A percentile compares a stretch with the other conserved stretches of the same genome.
Evolutionary conservation across 2,113 vertebrate genomes (phyloP).

Genomic region (Tiliqua scincoides): DNA sequence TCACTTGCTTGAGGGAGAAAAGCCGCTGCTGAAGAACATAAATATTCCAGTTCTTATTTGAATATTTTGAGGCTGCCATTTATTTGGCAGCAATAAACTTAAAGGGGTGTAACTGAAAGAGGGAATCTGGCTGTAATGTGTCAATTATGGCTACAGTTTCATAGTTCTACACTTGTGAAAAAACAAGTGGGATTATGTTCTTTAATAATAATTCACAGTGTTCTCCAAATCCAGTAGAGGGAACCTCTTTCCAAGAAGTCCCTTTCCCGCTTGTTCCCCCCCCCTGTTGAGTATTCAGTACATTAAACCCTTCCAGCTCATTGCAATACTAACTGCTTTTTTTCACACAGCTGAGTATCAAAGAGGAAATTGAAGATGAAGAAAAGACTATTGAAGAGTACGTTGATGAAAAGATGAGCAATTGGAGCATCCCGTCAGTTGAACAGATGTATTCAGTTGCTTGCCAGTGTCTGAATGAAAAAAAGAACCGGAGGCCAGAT

Average conservation of each 20-base stretch:
- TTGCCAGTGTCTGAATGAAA: slow-evolving; percentile 86
- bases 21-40: background rate
- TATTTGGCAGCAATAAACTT: background rate
- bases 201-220: background rate
- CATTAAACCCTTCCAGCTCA: background rate
- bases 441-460: slow-evolving; percentile 85
- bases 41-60: background rate
- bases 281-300: background rate
- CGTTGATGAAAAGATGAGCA: slow-evolving; percentile 86
- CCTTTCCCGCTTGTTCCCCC: background rate
- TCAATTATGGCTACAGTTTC: background rate
- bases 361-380: slow-evolving; percentile 93
- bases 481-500: slow-evolving; percentile 86
- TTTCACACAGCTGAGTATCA: slow-evolving; percentile 84
- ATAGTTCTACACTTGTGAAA: background rate
- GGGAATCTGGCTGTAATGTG: background rate
- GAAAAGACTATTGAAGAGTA: slow-evolving; percentile 88
- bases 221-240: background rate
- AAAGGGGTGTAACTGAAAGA: background rate
- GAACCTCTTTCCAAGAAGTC: background rate
- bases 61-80: background rate
- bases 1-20: background rate
- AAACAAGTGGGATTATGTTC: background rate
- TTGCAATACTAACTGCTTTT: slow-evolving; percentile 24
- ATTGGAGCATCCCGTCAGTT: slow-evolving; percentile 75